Percentiles rank a stretch among this genome's conserved stretches.
phyloP scores from a whole-genome alignment of 1,140 invertebrate species.

The Cotesia chilonis region DNA sequence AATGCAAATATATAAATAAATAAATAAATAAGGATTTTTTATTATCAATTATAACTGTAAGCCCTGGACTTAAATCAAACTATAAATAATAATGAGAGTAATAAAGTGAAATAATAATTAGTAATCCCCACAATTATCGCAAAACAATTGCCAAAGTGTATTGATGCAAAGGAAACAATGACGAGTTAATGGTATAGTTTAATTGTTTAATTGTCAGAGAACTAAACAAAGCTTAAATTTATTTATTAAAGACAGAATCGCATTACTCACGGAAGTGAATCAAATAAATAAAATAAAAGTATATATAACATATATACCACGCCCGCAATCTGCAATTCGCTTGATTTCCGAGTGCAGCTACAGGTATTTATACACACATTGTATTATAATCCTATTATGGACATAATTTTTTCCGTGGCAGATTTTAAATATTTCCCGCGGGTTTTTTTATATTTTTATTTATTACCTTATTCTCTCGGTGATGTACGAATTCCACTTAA shows the following conservation, averaged over 20 bases:
- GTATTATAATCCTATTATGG: slow-evolving; percentile 45
- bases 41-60: slow-evolving; percentile 3
- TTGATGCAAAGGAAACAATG: slow-evolving; percentile 13
- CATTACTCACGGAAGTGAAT: slow-evolving; percentile 17
- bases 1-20: slow-evolving; percentile 26
- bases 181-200: background rate
- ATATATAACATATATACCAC: slow-evolving; percentile 27
- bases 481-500: background rate
- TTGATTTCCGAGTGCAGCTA: background rate
- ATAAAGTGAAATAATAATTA: slow-evolving; percentile 7
- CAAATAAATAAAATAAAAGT: too few species aligned
- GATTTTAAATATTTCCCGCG: slow-evolving; percentile 17
- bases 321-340: slow-evolving; percentile 19
- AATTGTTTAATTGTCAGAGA: slow-evolving; percentile 5
- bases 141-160: background rate
- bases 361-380: slow-evolving; percentile 19
- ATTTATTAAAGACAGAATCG: slow-evolving; percentile 13
- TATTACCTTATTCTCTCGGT: slow-evolving; percentile 2
- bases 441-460: slow-evolving; percentile 36
- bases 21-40: slow-evolving; percentile 44
- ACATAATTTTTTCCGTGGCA: slow-evolving; percentile 35
- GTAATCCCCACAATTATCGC: background rate
- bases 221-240: background rate
- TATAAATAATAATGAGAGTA: too few species aligned
- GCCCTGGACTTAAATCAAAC: too few species aligned